Percentiles rank a stretch among this genome's conserved stretches.
Conservation (phyloP, 2,797 vertebrate genomes). For the Chaetophractus vellerosus region DNA sequence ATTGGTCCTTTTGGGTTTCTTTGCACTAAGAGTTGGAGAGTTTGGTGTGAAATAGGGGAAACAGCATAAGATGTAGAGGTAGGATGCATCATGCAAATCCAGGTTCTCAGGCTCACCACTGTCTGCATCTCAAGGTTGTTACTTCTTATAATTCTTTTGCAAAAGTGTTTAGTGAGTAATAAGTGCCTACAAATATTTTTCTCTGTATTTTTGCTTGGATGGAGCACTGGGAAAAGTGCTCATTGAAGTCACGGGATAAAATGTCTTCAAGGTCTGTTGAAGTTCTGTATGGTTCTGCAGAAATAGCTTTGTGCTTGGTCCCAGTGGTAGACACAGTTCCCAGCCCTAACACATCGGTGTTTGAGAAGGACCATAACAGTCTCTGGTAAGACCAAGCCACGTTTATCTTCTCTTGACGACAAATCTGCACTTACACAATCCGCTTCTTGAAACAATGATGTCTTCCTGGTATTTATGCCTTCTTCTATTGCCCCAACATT, state of each 20-base stretch:
- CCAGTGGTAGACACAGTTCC: neutral
- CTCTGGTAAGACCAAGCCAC: neutral
- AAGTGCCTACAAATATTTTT: neutral
- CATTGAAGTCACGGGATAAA: constrained; percentile 51
- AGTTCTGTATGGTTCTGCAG: constrained; percentile 11
- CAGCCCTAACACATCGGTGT: neutral
- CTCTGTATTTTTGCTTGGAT: neutral
- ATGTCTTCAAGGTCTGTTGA: neutral
- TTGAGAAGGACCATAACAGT: neutral
- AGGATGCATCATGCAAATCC: neutral
- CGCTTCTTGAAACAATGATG: neutral
- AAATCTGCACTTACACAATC: neutral
- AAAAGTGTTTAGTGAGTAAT: neutral
- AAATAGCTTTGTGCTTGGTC: neutral
- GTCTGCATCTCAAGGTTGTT: neutral
- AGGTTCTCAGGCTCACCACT: neutral
- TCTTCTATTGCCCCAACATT: neutral
- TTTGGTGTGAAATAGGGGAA: neutral
- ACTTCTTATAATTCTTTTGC: neutral
- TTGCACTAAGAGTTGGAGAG: constrained; percentile 29
- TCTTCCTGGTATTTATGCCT: constrained; percentile 16
- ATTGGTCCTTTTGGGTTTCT: constrained; percentile 32
- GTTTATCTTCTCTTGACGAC: neutral
- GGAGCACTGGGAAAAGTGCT: neutral
- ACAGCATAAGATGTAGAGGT: neutral